A percentile compares a stretch with the other conserved stretches of the same genome.
Conservation (phyloP, 2,797 vertebrate species). For the Intellagama lesueurii region DNA sequence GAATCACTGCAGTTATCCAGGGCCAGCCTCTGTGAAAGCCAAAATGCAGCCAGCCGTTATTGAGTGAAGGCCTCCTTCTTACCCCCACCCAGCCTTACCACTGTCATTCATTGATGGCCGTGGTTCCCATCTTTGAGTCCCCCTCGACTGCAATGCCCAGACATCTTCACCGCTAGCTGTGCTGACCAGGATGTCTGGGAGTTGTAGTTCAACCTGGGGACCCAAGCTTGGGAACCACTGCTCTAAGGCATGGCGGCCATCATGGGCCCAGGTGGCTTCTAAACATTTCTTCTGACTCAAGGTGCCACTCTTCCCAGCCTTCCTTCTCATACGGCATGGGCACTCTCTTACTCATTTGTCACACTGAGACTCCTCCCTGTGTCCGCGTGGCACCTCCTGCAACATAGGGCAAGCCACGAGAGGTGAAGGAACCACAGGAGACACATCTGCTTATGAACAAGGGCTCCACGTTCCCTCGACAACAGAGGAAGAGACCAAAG, state of each 20-base stretch:
- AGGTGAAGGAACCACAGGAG: neutral
- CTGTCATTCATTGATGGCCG: neutral
- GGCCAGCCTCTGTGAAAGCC: constrained; percentile 85
- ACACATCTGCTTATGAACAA: neutral
- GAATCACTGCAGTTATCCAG: constrained; percentile 86
- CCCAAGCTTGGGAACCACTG: too few species aligned
- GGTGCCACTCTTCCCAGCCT: neutral
- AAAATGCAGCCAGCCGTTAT: constrained; percentile 25
- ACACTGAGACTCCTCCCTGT: neutral
- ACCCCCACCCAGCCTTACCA: neutral
- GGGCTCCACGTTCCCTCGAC: too few species aligned
- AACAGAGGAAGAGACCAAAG: too few species aligned
- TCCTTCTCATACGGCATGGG: too few species aligned
- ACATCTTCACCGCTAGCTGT: too few species aligned
- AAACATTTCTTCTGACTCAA: neutral
- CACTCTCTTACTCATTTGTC: neutral
- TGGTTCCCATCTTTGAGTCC: too few species aligned
- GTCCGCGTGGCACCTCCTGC: neutral
- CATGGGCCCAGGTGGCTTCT: neutral
- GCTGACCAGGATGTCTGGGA: too few species aligned
- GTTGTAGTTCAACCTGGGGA: too few species aligned
- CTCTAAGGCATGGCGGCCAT: too few species aligned
- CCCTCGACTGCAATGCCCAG: too few species aligned
- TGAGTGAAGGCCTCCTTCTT: neutral
- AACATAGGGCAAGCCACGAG: neutral